Base-by-base conservation (phyloP, 2,797 vertebrate genomes). In the Jordanella pulchra region DNA sequence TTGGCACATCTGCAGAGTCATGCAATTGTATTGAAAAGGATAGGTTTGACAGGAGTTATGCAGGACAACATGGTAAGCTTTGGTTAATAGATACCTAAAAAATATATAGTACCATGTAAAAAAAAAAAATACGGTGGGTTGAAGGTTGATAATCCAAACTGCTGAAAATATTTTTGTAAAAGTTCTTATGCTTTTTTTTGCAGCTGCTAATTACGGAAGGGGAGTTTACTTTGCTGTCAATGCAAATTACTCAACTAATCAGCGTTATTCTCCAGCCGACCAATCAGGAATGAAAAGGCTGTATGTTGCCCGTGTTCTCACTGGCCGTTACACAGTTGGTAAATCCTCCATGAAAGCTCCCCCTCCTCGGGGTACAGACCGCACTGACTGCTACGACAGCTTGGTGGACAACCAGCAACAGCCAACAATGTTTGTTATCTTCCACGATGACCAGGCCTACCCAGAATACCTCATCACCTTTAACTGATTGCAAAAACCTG, bases 381-480 rank as follows among this genome's bases (percentile, higher is more conserved):
- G n/a, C 44, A 80, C 77, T 0, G 90, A 93, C 80, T 58, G 85
- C 76, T 94, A 71, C 13, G 90, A 94, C 81, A 93, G 91, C 48
- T 56, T 93, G 76, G 91, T 92, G 68, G 3, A 94, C 84, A 74
- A 83, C 9, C 25, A 12, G 28, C 74, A 81, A 53, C 27, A n/a
- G 1, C 92, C 93, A 28, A 0, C 1, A 53, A 93, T 92, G 80
- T 94, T 92, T 73, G 86, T 93, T 35, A 76, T 91, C 54, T 94
- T 94, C 74, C 91, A 92, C 10, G 91, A 94, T 69, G 85, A 94
- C 84, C 93, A 93, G 76, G 92, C 89, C 28, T 93, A 94, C 82
- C 93, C 92, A 25, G 87, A 89, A 54, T 92, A 93, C 84, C 87
- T 87, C 35, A 88, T 94, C 75, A 93, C 90, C 27, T 93, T 94